Evolutionary conservation across 2,888 invertebrate species (phyloP), one percentile per base, ranked within the genome.

Genomic region (Clanis bilineata): DNA sequence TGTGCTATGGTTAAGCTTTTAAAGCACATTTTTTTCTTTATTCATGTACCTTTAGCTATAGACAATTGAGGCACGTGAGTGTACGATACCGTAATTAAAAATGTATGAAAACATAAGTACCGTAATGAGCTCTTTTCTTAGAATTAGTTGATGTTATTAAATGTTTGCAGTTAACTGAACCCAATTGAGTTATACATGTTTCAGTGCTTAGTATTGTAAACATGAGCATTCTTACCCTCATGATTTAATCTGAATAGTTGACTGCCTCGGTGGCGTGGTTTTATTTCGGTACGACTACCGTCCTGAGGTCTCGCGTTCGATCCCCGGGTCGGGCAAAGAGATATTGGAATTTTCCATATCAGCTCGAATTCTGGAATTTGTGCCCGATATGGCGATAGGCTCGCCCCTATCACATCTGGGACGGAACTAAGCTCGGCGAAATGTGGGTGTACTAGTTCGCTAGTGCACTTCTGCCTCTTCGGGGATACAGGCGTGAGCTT

Each of bases 181-280:
- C 38, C 45, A 59, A 56, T 59, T 56, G 59, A 23, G 45, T n/a
- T 45, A 56, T 56, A 44, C 56, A 56, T 59, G 59, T 59, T 23
- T 6, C n/a, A 18, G 22, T 56, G 39, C 23, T 59, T 18, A 43
- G 55, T 55, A 56, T 44, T 51, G 44, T 45, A 59, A 38, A 36
- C 18, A 38, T 44, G 32, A 3, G 3, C 18, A 36, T 44, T 56
- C 39, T 38, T 18, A 25, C 22, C 6, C 18, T n/a, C n/a, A n/a
- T 23, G 23, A 15, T 38, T 36, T 45, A 45, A 22, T 38, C 56
- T 59, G 10, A 28, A 45, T 18, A 25, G 39, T 28, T 25, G 7
- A 10, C 5, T 10, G n/a, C 2, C 10, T 18, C 15, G 28, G 28
- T 5, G 10, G 15, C 21, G 28, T 51, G 18, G 3, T 32, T 18